Evolutionary conservation across 2,113 vertebrate genomes (phyloP), one percentile per base, ranked within the genome.

Genomic region (Misgurnus anguillicaudatus): DNA sequence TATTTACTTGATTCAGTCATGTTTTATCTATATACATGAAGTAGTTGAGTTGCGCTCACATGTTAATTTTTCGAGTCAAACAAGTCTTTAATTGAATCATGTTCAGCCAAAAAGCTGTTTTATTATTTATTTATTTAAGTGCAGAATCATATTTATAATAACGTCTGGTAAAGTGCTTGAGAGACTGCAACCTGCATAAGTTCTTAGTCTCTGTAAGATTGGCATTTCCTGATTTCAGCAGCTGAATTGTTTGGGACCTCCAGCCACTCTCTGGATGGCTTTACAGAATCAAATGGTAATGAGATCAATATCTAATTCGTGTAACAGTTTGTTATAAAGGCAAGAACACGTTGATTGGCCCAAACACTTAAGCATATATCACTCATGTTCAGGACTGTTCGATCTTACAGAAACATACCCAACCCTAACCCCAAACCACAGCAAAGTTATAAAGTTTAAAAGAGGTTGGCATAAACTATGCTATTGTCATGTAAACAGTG

Each of bases 141-240:
- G 17, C 53, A 11, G 16, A 79, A 47, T 4, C 71, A 76, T 62
- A 58, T 55, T 19, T 67, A 21, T 45, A 62, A 55, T 58, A 69
- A 67, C 57, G 75, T 83, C 84, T 88, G 85, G 53, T 62, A 77
- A 88, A 82, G 41, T 42, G 51, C 81, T 80, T 77, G 60, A 70
- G 75, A 82, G 24, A n/a, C 11, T 71, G 21, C 11, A 19, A 72
- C 73, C 80, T 84, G 82, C 84, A 83, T 69, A 76, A 83, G 75
- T 74, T 75, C 77, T 83, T 68, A 78, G 66, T 65, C 8, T 48
- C 67, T 82, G 80, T 55, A 68, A 81, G 80, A 82, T 82, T 67
- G 75, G 60, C 45, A 39, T 82, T 86, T 86, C 83, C 84, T 82
- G 72, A 53, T 78, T 62, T 62, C 21, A 62, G 57, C 83, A 81